Percentiles rank a stretch among this genome's conserved stretches.
Evolutionary conservation across 2,113 vertebrate genomes (phyloP).

Genomic region (Vanacampus margaritifer): DNA sequence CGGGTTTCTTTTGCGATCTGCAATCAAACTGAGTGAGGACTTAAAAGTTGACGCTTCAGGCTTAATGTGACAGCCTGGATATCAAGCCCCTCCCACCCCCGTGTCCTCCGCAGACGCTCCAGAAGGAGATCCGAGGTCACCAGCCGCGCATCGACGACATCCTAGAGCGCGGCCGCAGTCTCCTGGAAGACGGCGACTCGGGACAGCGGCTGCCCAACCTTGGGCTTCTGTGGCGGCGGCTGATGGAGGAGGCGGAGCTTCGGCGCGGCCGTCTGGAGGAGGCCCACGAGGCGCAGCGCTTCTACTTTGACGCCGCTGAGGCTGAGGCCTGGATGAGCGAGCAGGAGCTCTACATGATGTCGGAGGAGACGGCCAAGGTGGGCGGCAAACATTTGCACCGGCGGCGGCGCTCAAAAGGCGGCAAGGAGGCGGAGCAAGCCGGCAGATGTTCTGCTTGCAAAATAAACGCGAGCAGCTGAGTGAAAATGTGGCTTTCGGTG

Average conservation of each 20-base stretch:
- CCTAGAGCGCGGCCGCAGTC: slow-evolving; percentile 87
- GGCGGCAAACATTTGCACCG: too few species aligned
- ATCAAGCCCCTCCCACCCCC: background rate
- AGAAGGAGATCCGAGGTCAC: slow-evolving; percentile 98
- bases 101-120: slow-evolving; percentile 82
- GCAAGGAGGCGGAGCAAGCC: too few species aligned
- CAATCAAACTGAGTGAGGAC: too few species aligned
- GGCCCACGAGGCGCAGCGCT: slow-evolving; percentile 93
- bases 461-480: too few species aligned
- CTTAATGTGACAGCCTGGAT: too few species aligned
- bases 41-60: too few species aligned
- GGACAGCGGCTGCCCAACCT: slow-evolving; percentile 84
- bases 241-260: slow-evolving; percentile 86
- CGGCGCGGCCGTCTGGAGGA: slow-evolving; percentile 88
- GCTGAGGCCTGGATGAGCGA: slow-evolving; percentile 99
- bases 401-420: too few species aligned
- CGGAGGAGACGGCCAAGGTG: slow-evolving; percentile 95
- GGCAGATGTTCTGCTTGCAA: too few species aligned
- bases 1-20: too few species aligned
- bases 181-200: too few species aligned
- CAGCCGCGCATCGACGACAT: slow-evolving; percentile 95
- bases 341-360: slow-evolving; percentile 96
- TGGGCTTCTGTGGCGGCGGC: slow-evolving; percentile 84
- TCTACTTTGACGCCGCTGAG: slow-evolving; percentile 95
- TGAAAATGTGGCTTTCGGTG: too few species aligned